Evolutionary conservation across 2,113 vertebrate species (phyloP), one percentile per base, ranked within the genome.

Genomic region (Phoxinus phoxinus): DNA sequence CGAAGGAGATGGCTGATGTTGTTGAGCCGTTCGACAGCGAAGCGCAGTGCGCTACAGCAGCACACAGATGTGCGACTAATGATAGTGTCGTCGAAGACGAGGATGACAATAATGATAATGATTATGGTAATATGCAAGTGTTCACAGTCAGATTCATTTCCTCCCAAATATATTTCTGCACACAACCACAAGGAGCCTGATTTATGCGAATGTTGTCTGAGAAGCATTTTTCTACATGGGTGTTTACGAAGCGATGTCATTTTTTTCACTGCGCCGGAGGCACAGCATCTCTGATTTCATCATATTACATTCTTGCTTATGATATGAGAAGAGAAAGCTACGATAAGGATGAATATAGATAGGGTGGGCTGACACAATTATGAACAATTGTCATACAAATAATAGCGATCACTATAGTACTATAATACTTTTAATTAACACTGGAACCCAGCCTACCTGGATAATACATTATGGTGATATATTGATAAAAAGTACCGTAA

Each of bases 241-340:
- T 41, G 53, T 63, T 71, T 84, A 81, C 46, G 71, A 56, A 61
- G 46, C 25, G 1, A 12, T 51, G 65, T 73, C 85, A 76, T 69
- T 77, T 48, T 59, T 83, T 65, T 37, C 32, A 25, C 44, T 13
- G 25, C 25, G 67, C 73, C 48, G 76, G 51, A 59, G 80, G 86
- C 89, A 87, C 87, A 82, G 88, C 79, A 75, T 76, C 86, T 87
- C 91, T 87, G 84, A 90, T 89, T 90, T 89, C 67, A 93, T 92
- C 90, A 91, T 92, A 92, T 92, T 89, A 90, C 79, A 88, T 82
- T 71, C 87, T 90, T 84, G 89, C 89, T 86, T 79, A 90, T 90
- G 89, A 87, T 90, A 87, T 81, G 82, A 84, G 85, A 77, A 37
- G 56, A 81, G 81, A 92, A 91, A 92, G 92, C 56, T 69, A 32